phyloP scores from a whole-genome alignment of 2,888 invertebrate genomes.

The Globia sparganii region DNA sequence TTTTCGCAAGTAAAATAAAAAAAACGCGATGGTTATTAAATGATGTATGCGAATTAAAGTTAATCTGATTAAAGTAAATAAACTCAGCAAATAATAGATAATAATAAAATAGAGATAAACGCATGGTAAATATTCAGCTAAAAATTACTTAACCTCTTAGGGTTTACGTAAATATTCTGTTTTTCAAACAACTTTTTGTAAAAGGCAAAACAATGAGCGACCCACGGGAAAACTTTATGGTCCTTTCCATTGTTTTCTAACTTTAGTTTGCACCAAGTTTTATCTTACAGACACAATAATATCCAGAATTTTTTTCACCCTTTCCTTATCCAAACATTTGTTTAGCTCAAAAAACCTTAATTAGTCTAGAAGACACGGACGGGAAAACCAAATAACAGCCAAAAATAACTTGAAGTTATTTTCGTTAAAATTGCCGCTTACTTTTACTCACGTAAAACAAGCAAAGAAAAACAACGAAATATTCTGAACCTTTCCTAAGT shows the following conservation, averaged over 20 bases:
- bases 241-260: conserved; percentile 32
- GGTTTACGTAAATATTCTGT: conserved; percentile 7
- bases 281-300: conserved; percentile 13
- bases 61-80: background rate
- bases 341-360: conserved; percentile 13
- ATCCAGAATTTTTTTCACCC: background rate
- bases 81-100: background rate
- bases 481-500: conserved; percentile 12
- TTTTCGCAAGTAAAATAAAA: background rate
- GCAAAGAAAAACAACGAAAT: conserved; percentile 3
- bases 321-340: conserved; percentile 15
- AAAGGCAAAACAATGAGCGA: conserved; percentile 34
- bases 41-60: background rate
- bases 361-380: conserved; percentile 5
- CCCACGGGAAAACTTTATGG: conserved; percentile 27
- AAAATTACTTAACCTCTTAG: background rate
- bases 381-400: background rate
- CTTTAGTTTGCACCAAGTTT: conserved; percentile 19
- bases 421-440: conserved; percentile 19
- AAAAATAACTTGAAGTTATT: conserved; percentile 14
- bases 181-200: conserved; percentile 28
- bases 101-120: background rate
- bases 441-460: conserved; percentile 14
- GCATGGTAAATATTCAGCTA: background rate
- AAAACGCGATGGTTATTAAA: background rate